Conservation (phyloP, 1,140 invertebrate genomes). For the Scaptomyza graminum region DNA sequence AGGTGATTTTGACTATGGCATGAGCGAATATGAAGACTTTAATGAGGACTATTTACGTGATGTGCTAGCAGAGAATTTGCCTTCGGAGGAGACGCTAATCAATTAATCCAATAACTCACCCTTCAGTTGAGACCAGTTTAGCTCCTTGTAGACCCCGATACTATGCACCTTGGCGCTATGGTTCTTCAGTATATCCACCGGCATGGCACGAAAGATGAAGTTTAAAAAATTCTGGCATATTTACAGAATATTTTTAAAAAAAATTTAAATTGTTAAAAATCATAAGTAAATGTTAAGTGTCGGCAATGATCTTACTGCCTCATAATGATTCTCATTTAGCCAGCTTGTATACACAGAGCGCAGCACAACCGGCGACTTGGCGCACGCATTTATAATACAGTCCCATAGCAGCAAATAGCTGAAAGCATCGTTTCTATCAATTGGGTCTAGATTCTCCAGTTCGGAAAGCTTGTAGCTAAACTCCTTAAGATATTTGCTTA, state of each 20-base stretch:
- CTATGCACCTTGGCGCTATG: slow-evolving; percentile 73
- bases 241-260: slow-evolving; percentile 1
- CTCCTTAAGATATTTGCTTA: slow-evolving; percentile 68
- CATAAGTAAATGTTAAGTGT: slow-evolving; percentile 34
- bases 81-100: slow-evolving; percentile 47
- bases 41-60: slow-evolving; percentile 21
- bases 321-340: slow-evolving; percentile 85
- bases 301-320: slow-evolving; percentile 56
- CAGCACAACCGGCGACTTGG: slow-evolving; percentile 87
- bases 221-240: slow-evolving; percentile 71
- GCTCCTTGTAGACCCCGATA: slow-evolving; percentile 66
- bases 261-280: slow-evolving; percentile 61
- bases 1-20: slow-evolving; percentile 26
- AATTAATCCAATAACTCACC: slow-evolving; percentile 55
- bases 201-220: slow-evolving; percentile 82
- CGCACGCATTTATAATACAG: slow-evolving; percentile 88
- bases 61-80: background rate
- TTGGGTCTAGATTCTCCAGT: slow-evolving; percentile 63
- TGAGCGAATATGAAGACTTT: slow-evolving; percentile 33
- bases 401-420: slow-evolving; percentile 90
- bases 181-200: slow-evolving; percentile 79
- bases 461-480: slow-evolving; percentile 81
- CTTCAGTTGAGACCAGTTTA: slow-evolving; percentile 69
- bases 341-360: slow-evolving; percentile 89
- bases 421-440: slow-evolving; percentile 61